Evolutionary conservation across 2,888 invertebrate species (phyloP).

Genomic region (Tipula vernalis): DNA sequence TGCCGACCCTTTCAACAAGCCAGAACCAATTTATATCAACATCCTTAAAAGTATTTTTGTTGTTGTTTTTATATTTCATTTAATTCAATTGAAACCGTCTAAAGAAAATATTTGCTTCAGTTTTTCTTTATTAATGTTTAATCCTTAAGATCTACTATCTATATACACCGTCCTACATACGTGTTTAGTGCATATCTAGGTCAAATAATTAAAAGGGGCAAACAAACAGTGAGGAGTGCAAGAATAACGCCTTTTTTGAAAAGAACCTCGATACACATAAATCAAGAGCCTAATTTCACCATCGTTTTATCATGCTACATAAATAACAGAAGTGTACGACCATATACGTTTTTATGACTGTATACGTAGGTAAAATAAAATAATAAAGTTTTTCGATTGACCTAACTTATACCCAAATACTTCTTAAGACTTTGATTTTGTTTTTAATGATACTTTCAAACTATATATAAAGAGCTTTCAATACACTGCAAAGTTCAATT

Average conservation of each 20-base stretch:
- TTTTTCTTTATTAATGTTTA: background rate
- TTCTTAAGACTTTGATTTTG: background rate
- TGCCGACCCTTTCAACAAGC: too few species aligned
- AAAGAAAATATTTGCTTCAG: background rate
- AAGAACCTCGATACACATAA: background rate
- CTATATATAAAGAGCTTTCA: background rate
- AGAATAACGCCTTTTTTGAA: too few species aligned
- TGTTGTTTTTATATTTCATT: background rate
- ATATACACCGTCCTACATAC: background rate
- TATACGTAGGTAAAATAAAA: background rate
- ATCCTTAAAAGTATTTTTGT: background rate
- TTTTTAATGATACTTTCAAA: background rate
- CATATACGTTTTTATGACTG: background rate
- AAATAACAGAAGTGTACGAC: background rate
- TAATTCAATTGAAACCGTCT: background rate
- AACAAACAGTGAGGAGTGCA: background rate
- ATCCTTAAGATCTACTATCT: background rate
- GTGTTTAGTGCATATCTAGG: background rate
- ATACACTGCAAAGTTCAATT: background rate
- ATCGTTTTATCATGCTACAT: background rate
- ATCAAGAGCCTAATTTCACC: background rate
- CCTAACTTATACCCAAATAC: background rate
- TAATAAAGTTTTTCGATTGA: background rate
- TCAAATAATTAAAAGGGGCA: background rate
- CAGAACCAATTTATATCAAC: too few species aligned